phyloP scores from a whole-genome alignment of 2,113 vertebrate genomes.

The Proterorhinus semilunaris region DNA sequence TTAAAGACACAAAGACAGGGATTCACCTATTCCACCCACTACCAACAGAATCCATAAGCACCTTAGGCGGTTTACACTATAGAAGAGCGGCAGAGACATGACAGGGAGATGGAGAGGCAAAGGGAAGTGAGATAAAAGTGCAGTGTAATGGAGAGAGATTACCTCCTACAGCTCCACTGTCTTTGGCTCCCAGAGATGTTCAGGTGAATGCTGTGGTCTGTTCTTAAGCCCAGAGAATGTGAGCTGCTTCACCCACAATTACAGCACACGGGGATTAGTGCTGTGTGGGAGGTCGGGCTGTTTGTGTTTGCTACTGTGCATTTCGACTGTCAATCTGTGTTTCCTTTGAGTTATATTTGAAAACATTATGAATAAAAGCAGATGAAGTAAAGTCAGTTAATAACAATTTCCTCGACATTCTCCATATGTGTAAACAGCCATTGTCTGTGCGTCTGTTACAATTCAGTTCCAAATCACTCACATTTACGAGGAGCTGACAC shows the following conservation, averaged over 20 bases:
- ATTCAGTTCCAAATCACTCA: conserved; percentile 37
- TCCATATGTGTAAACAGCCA: conserved; percentile 33
- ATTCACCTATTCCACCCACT: conserved; percentile 50
- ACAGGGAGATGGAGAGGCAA: conserved; percentile 57
- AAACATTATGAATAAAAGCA: conserved; percentile 51
- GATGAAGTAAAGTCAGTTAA: background rate
- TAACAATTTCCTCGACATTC: conserved; percentile 44
- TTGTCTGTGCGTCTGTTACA: conserved; percentile 58
- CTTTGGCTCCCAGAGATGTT: conserved; percentile 50
- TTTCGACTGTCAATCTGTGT: conserved; percentile 43
- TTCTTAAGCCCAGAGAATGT: conserved; percentile 55
- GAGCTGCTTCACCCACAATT: conserved; percentile 66
- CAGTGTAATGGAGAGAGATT: conserved; percentile 61
- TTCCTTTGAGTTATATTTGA: conserved; percentile 38
- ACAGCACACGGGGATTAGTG: conserved; percentile 72
- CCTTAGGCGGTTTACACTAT: conserved; percentile 58
- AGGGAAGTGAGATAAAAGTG: conserved; percentile 61
- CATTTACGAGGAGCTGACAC: conserved; percentile 52
- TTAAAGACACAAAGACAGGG: conserved; percentile 57
- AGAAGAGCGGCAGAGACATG: conserved; percentile 42
- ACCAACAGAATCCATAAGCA: conserved; percentile 61
- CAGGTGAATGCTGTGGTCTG: conserved; percentile 53
- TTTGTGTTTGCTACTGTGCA: conserved; percentile 48
- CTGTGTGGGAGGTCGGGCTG: conserved; percentile 62
- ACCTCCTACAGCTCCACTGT: conserved; percentile 66